Evolutionary conservation across 2,113 vertebrate genomes (phyloP).

Genomic region (Harpagus bidentatus): DNA sequence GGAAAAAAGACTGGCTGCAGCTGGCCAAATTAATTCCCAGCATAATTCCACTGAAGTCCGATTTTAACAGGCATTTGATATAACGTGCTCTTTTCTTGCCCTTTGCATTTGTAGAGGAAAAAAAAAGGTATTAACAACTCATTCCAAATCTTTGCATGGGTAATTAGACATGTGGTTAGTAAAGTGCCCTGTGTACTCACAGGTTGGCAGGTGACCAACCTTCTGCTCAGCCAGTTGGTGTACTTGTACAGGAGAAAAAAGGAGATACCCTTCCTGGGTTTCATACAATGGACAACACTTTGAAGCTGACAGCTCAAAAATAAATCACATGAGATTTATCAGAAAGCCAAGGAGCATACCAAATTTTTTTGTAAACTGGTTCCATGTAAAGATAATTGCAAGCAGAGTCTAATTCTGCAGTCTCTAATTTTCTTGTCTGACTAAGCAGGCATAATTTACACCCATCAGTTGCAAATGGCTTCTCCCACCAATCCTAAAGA

Average conservation of each 20-base stretch:
- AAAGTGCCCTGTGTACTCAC: not conserved
- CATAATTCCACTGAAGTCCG: not conserved
- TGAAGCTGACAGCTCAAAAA: not conserved
- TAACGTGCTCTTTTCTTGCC: not conserved
- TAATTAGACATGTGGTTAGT: not conserved
- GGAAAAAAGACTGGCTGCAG: not conserved
- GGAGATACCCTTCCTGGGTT: not conserved
- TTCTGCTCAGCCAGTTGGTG: constrained; percentile 13
- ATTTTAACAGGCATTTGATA: constrained; percentile 9
- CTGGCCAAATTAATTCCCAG: constrained; percentile 43
- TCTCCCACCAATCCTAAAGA: constrained; percentile 45
- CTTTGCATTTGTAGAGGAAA: not conserved
- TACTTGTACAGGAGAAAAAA: not conserved
- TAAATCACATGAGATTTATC: not conserved
- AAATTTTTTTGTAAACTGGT: not conserved
- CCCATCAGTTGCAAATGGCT: constrained; percentile 54
- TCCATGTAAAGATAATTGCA: not conserved
- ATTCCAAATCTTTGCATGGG: not conserved
- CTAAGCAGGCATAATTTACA: constrained; percentile 56
- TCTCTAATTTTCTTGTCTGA: constrained; percentile 59
- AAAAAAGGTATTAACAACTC: not conserved
- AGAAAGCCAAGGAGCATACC: not conserved
- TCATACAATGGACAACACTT: not conserved
- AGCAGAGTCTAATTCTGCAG: constrained; percentile 26
- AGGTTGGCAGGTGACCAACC: constrained; percentile 7